Evolutionary conservation across 2,113 vertebrate species (phyloP).

Genomic region (Brienomyrus brachyistius): DNA sequence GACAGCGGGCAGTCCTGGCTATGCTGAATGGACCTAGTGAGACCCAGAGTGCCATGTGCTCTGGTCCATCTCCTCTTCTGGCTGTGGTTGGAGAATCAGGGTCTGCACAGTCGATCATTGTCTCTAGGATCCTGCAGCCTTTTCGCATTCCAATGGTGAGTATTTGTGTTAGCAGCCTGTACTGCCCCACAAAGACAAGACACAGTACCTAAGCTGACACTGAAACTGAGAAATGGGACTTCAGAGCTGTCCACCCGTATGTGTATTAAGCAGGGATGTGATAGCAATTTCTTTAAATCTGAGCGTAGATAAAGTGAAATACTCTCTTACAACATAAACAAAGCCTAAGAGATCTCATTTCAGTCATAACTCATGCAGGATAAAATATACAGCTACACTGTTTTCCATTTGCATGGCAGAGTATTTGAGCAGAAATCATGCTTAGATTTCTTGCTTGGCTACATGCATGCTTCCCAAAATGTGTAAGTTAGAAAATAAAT

Average conservation of each 20-base stretch:
- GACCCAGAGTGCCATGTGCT: conserved; percentile 37
- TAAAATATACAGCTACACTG: neutral
- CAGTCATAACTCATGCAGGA: neutral
- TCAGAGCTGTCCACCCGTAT: neutral
- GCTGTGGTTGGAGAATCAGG: conserved; percentile 61
- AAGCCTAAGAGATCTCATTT: neutral
- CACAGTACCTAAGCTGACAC: neutral
- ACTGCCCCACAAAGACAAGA: neutral
- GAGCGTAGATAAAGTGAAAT: neutral
- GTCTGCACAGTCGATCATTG: conserved; percentile 59
- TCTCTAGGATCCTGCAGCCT: conserved; percentile 56
- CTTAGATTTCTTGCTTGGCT: neutral
- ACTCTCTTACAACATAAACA: neutral
- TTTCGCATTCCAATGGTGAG: conserved; percentile 62
- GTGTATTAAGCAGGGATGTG: neutral
- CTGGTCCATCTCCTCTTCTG: conserved; percentile 41
- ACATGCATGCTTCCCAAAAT: neutral
- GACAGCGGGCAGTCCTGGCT: conserved; percentile 53
- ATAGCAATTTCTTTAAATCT: neutral
- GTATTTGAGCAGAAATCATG: neutral
- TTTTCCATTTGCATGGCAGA: neutral
- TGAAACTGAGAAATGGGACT: neutral
- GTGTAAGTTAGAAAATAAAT: neutral
- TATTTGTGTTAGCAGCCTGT: neutral
- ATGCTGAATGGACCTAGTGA: conserved; percentile 51